phyloP scores from a whole-genome alignment of 2,888 invertebrate species.

The Dicyrtomina minuta region DNA sequence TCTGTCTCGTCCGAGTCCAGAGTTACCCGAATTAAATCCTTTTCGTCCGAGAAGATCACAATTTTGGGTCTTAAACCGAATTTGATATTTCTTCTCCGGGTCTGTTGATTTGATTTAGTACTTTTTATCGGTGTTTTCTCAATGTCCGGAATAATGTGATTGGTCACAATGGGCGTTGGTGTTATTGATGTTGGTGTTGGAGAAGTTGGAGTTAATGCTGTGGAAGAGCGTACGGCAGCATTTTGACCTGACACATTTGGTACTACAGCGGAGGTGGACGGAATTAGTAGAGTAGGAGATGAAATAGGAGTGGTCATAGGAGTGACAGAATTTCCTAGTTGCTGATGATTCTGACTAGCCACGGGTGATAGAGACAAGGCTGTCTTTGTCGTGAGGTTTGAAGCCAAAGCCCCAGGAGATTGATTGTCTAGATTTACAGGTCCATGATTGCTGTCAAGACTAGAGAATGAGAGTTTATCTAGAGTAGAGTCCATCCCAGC shows the following conservation, averaged over 20 bases:
- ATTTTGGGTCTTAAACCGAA: constrained; percentile 48
- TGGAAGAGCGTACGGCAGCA: background rate
- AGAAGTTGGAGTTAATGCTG: too few species aligned
- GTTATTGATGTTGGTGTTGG: constrained; percentile 33
- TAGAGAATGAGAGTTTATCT: too few species aligned
- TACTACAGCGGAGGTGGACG: constrained; percentile 19
- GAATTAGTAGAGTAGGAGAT: constrained; percentile 19
- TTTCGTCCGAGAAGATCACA: constrained; percentile 50
- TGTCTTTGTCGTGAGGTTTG: constrained; percentile 33
- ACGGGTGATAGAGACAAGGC: too few species aligned
- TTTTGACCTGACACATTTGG: background rate
- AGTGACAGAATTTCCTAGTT: background rate
- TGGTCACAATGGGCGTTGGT: constrained; percentile 18
- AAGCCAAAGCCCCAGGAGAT: too few species aligned
- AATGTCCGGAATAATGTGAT: constrained; percentile 12
- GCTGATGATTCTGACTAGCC: background rate
- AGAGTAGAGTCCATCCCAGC: too few species aligned
- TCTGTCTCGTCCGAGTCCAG: constrained; percentile 68
- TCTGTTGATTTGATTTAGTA: constrained; percentile 25
- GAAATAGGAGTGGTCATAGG: constrained; percentile 37
- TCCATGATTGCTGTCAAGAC: too few species aligned
- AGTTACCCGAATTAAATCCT: constrained; percentile 48
- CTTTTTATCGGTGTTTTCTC: constrained; percentile 26
- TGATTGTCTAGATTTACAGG: too few species aligned
- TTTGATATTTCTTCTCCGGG: constrained; percentile 42